Evolutionary conservation across 2,113 vertebrate genomes (phyloP).

Genomic region (Lichenostomus cassidix): DNA sequence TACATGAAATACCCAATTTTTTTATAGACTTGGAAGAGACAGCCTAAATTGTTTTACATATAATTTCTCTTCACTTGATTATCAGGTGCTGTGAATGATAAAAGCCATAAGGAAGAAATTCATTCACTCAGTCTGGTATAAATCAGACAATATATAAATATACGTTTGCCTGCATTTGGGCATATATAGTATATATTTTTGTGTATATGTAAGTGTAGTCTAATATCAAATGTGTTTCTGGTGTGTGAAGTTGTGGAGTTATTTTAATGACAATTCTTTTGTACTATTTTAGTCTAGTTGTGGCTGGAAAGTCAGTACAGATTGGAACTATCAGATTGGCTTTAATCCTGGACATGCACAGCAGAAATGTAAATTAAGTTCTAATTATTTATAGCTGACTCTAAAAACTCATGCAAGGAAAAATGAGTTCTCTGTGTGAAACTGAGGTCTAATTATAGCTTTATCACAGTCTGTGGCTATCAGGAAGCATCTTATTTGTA

Average conservation of each 20-base stretch:
- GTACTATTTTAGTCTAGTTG: neutral
- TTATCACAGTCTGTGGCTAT: neutral
- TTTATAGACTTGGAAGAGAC: neutral
- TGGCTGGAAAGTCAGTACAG: neutral
- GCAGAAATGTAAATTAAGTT: slow-evolving; percentile 31
- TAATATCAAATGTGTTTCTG: neutral
- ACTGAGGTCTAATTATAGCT: slow-evolving; percentile 31
- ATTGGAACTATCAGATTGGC: neutral
- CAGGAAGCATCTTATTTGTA: slow-evolving; percentile 28
- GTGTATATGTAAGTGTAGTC: neutral
- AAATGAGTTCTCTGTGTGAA: slow-evolving; percentile 35
- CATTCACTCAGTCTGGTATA: neutral
- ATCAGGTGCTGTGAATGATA: neutral
- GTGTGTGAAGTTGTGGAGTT: neutral
- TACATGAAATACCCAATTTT: neutral
- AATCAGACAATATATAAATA: neutral
- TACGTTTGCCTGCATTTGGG: neutral
- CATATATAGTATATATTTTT: neutral
- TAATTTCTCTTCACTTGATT: neutral
- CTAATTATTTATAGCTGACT: slow-evolving; percentile 2
- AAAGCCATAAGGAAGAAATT: neutral
- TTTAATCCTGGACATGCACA: neutral
- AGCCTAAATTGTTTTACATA: neutral
- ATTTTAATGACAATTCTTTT: neutral
- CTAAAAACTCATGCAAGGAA: neutral